phyloP scores from a whole-genome alignment of 2,113 vertebrate genomes.

The Scomber japonicus region DNA sequence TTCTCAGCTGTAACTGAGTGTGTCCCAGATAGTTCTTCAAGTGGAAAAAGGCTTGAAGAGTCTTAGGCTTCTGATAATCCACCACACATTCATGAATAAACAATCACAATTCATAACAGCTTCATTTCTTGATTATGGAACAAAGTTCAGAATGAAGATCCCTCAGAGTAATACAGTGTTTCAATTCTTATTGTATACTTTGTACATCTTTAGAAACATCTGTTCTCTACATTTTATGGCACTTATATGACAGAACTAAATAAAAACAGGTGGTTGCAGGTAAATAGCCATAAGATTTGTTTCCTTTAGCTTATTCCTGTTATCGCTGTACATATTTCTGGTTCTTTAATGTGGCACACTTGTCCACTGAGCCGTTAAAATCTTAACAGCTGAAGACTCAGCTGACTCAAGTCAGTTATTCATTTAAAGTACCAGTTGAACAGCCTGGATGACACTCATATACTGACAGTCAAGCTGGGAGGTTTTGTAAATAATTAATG shows the following conservation, averaged over 20 bases:
- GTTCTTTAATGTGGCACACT: background rate
- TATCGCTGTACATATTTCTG: too few species aligned
- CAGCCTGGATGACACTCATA: conserved; percentile 10
- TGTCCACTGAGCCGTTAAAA: background rate
- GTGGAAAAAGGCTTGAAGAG: conserved; percentile 6
- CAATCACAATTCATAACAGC: conserved; percentile 18
- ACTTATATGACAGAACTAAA: background rate
- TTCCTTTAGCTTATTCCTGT: too few species aligned
- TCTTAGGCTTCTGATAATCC: conserved; percentile 33
- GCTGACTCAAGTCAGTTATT: conserved; percentile 6
- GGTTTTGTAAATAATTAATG: conserved; percentile 25
- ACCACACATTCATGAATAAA: conserved; percentile 39
- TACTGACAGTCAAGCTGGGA: conserved; percentile 1
- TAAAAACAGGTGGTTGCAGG: background rate
- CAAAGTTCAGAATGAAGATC: background rate
- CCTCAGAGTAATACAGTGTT: background rate
- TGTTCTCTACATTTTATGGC: background rate
- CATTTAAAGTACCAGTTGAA: conserved; percentile 14
- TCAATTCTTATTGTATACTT: too few species aligned
- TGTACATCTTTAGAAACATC: too few species aligned
- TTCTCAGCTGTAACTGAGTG: conserved; percentile 12
- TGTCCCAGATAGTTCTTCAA: conserved; percentile 46
- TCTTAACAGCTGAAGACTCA: background rate
- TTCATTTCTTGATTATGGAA: conserved; percentile 25
- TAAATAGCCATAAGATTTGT: background rate